Evolutionary conservation across 2,888 invertebrate species (phyloP), one percentile per base, ranked within the genome.

Genomic region (Graphium colonna): DNA sequence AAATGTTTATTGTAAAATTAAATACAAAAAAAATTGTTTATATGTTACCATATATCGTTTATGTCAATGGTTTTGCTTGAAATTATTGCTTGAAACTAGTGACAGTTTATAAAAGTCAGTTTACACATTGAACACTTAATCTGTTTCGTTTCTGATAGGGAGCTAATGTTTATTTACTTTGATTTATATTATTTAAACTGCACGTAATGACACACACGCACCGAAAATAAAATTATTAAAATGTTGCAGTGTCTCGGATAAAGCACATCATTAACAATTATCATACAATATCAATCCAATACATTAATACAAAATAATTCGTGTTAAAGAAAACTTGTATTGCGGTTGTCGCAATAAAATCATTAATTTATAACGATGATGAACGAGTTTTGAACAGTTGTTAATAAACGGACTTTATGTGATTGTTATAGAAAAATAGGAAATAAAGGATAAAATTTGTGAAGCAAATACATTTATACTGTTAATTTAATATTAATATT

Each of bases 351-450:
- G 12, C 15, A 31, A 18, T 3, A n/a, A 7, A 18, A 21, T 18
- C 33, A 18, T 10, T 36, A 16, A 36, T 12, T 18, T 16, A 18
- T 31, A 13, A 13, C 18, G 3, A 36, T 12, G 9, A 36, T 1
- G 13, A 36, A 36, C 13, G n/a, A 36, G 42, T 48, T 43, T 10
- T 28, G 13, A 13, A 38, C 28, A 16, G 33, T 42, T 16, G 15
- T 17, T 33, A 26, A 28, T 18, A 28, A 43, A 51, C 43, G 18
- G 38, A 45, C 31, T 48, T 21, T 21, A 31, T 21, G 7, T 26
- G 40, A 21, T 42, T 38, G 31, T 39, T 21, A 39, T 49, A 53
- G 53, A 53, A 53, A 53, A 33, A 16, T 53, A 53, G 16, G 39
- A 48, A 44, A 53, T 7, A 39, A 53, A 44, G 0, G 10, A 10